phyloP scores from a whole-genome alignment of 1,140 invertebrate species.

The Pollicipes pollicipes region DNA sequence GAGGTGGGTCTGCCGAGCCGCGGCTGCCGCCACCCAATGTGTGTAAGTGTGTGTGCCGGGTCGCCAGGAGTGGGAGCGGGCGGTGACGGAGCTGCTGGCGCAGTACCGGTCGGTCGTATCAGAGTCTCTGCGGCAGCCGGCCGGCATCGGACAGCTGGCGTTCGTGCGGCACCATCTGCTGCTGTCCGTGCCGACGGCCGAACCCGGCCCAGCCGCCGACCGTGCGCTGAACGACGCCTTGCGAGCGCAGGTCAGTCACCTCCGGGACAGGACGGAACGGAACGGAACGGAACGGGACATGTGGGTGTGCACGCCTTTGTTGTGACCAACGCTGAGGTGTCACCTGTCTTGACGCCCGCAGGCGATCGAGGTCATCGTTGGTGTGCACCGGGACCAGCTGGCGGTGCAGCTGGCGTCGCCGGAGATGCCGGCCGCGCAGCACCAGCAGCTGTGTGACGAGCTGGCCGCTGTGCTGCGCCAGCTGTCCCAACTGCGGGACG shows the following conservation, averaged over 20 bases:
- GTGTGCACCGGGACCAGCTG: not conserved
- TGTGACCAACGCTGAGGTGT: too few species aligned
- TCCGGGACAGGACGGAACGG: too few species aligned
- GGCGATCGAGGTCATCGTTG: not conserved
- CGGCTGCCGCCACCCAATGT: too few species aligned
- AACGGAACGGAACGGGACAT: too few species aligned
- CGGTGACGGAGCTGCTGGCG: not conserved
- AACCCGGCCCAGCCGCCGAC: not conserved
- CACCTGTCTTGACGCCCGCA: too few species aligned
- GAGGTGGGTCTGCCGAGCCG: too few species aligned
- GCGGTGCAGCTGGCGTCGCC: conserved; percentile 9
- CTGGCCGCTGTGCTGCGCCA: not conserved
- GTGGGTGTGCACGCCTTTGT: too few species aligned
- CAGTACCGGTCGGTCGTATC: not conserved
- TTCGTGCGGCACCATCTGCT: not conserved
- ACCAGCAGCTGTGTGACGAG: not conserved
- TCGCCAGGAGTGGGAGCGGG: not conserved
- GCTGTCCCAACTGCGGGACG: not conserved
- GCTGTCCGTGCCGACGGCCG: not conserved
- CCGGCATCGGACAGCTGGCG: not conserved
- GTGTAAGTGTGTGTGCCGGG: too few species aligned
- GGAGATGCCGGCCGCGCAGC: conserved; percentile 4
- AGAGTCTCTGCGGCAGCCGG: not conserved
- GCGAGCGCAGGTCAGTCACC: not conserved
- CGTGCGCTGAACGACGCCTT: not conserved